These are phyloP conservation scores for Brachypterus glaber DNA, from an alignment of 2,888 invertebrate genomes.

Conservation along the genomic window DNA sequence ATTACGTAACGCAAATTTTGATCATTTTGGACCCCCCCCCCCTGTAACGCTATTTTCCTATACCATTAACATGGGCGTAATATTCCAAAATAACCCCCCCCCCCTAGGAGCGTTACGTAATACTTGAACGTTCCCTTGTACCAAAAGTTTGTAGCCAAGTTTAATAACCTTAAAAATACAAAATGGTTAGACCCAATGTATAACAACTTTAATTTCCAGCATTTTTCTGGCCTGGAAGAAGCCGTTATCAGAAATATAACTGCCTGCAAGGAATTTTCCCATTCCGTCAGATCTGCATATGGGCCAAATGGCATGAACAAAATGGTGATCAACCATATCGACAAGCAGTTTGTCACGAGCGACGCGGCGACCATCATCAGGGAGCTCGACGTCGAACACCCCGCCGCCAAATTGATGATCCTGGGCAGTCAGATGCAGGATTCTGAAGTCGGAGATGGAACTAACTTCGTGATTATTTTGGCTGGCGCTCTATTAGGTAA, in stretches of 20 bases:
- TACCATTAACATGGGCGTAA: too few relatives aligned
- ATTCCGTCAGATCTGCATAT: conserved; percentile 88
- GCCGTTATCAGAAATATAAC: conserved; percentile 92
- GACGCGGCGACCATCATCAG: conserved; percentile 98
- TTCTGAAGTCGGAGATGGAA: conserved; percentile 96
- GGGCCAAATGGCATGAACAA: conserved; percentile 99
- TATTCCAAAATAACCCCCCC: too few relatives aligned
- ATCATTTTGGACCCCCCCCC: too few relatives aligned
- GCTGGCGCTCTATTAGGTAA: conserved; percentile 73
- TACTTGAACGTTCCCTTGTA: too few relatives aligned
- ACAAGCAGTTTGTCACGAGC: conserved; percentile 97
- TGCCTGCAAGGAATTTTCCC: conserved; percentile 92
- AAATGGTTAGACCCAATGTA: too few relatives aligned
- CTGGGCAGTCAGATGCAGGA: conserved; percentile 98
- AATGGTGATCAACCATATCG: conserved; percentile 98
- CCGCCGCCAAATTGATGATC: conserved; percentile 94
- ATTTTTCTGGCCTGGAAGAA: conserved; percentile 90
- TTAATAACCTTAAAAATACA: too few relatives aligned
- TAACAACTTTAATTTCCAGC: conserved; percentile 41
- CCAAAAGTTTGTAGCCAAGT: too few relatives aligned
- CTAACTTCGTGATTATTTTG: conserved; percentile 94
- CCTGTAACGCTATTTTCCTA: too few relatives aligned
- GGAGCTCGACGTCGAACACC: conserved; percentile 95
- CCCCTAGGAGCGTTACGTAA: too few relatives aligned
- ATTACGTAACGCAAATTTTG: too few relatives aligned